These are phyloP conservation scores for Oenanthe melanoleuca DNA, from an alignment of 2,113 vertebrate species.

Conservation along the genomic window DNA sequence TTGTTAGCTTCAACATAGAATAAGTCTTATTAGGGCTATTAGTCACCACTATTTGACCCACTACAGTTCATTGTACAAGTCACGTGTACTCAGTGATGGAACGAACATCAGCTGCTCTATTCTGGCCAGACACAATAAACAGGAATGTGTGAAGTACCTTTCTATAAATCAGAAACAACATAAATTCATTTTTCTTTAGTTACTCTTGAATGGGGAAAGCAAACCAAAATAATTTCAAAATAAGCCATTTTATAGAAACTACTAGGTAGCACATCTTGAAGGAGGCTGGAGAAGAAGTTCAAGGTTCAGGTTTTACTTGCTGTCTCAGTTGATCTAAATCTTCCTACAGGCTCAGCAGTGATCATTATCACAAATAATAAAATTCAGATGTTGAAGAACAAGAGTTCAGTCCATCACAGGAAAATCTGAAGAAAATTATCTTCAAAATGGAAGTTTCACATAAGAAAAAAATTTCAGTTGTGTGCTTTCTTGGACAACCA, in stretches of 20 bases:
- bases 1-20: constrained; percentile 75
- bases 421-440: constrained; percentile 48
- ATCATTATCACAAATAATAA: constrained; percentile 62
- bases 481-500: neutral
- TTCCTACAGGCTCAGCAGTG: constrained; percentile 38
- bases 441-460: neutral
- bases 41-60: constrained; percentile 72
- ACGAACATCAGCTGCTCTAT: neutral
- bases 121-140: constrained; percentile 37
- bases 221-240: neutral
- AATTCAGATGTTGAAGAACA: constrained; percentile 49
- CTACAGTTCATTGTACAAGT: constrained; percentile 52
- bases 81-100: neutral
- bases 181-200: neutral
- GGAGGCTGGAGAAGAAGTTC: constrained; percentile 31
- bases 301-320: constrained; percentile 28
- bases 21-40: constrained; percentile 79
- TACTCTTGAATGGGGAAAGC: neutral
- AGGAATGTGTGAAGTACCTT: constrained; percentile 4
- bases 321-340: constrained; percentile 54
- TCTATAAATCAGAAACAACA: constrained; percentile 1
- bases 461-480: neutral
- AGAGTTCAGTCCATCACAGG: neutral
- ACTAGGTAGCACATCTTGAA: constrained; percentile 6
- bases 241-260: neutral